phyloP scores from a whole-genome alignment of 1,140 invertebrate genomes.

The Colletes latitarsis region DNA sequence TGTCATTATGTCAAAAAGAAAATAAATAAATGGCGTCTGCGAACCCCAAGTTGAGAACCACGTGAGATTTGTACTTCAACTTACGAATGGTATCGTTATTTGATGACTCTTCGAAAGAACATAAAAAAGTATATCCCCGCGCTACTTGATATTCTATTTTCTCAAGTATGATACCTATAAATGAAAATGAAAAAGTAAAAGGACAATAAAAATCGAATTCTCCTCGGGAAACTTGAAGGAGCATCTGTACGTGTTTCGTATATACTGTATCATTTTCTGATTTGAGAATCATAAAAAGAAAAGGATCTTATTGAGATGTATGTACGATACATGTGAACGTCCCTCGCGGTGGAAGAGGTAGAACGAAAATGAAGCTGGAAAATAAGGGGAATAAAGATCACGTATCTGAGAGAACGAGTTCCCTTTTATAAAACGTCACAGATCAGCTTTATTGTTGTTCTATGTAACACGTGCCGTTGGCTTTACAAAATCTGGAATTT shows the following conservation, averaged over 20 bases:
- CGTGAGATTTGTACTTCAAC: too few relatives aligned
- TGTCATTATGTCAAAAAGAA: too few relatives aligned
- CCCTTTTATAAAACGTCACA: constrained; percentile 67
- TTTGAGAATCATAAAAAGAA: constrained; percentile 2
- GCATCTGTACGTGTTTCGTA: background rate
- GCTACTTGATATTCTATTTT: too few relatives aligned
- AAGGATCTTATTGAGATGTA: background rate
- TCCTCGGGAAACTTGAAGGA: too few relatives aligned
- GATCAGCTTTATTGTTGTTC: constrained; percentile 67
- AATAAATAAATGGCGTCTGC: too few relatives aligned
- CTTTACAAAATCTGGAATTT: constrained; percentile 70
- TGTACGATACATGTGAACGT: background rate
- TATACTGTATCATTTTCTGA: background rate
- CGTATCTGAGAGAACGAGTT: constrained; percentile 38
- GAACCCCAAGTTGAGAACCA: too few relatives aligned
- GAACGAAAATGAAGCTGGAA: background rate
- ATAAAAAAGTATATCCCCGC: too few relatives aligned
- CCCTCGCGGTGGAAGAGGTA: background rate
- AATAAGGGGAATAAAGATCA: constrained; percentile 25
- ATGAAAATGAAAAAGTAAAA: too few relatives aligned
- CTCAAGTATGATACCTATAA: too few relatives aligned
- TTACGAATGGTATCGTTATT: too few relatives aligned
- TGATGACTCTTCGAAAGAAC: too few relatives aligned
- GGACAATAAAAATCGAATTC: too few relatives aligned
- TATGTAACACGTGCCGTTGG: constrained; percentile 66